Base-by-base conservation (phyloP, 2,888 invertebrate species). In the Cosmorhoe ocellata region DNA sequence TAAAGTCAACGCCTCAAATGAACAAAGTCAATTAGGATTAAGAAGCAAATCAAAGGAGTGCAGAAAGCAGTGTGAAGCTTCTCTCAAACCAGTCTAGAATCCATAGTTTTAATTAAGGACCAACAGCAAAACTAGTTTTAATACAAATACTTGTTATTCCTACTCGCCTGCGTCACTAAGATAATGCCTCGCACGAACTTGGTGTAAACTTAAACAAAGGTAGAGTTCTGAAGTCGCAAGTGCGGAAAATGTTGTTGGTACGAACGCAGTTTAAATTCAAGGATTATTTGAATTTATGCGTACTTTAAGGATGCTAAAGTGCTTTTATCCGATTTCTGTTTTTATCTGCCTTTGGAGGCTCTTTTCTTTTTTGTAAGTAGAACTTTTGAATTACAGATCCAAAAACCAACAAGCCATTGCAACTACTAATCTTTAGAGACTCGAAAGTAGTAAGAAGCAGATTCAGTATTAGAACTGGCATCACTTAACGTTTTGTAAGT, bases 151-250 rank as follows among this genome's bases (percentile, higher is more conserved):
- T 51, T 51, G 43, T 52, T 56, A 53, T 53, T 53, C 46, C 39
- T 51, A 30, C 42, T 43, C 14, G 63, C 58, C 70, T 73, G 72
- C 63, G 61, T 65, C 61, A 63, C 63, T 56, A 59, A 73, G 71
- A 78, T 78, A 76, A 76, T 71, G 63, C 61, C 61, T 58, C 51
- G 64, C 61, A 61, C 65, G 57, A 76, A 78, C 65, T 73, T 70
- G 58, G 60, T 52, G 64, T 61, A 71, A 76, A 76, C 72, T 74
- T 68, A 64, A 69, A 67, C 67, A 64, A 57, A 59, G 48, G 54
- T 65, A 56, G 59, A 55, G 34, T 52, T 52, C 31, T 45, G 55
- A 66, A 70, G 62, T 74, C 67, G 50, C 48, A 58, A 61, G 62
- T 51, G 63, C 38, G 53, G 60, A 67, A 71, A 66, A 72, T 72